Conservation (phyloP, 2,797 vertebrate species). For the Oreochromis grahami region DNA sequence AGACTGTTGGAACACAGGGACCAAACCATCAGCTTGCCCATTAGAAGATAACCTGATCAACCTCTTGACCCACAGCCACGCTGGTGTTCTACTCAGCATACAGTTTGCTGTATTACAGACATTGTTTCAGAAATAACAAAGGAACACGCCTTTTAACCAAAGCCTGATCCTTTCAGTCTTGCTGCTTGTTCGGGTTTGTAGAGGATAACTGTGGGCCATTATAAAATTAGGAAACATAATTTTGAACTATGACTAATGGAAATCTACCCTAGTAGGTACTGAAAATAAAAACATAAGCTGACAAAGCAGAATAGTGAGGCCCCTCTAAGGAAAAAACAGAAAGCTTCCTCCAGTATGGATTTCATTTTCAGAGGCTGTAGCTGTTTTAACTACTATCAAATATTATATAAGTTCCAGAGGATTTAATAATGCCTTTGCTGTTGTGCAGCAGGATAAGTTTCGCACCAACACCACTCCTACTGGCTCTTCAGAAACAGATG, state of each 20-base stretch:
- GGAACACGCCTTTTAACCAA: background rate
- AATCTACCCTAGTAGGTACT: background rate
- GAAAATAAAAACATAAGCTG: background rate
- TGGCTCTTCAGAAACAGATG: background rate
- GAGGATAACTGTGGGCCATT: background rate
- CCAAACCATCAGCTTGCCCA: background rate
- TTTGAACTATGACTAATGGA: background rate
- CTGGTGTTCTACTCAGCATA: background rate
- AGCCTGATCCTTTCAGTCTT: background rate
- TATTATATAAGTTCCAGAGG: background rate
- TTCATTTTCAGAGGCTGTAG: background rate
- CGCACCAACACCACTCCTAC: background rate
- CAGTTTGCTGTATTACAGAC: background rate
- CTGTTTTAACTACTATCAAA: background rate
- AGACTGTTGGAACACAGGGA: background rate
- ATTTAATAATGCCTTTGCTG: background rate
- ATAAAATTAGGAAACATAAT: background rate
- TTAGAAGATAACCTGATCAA: background rate
- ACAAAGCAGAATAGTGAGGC: background rate
- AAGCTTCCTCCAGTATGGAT: background rate
- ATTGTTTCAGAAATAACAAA: background rate
- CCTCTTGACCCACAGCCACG: background rate
- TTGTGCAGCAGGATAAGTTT: background rate
- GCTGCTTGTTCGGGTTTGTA: background rate
- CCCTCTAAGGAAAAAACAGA: background rate